A percentile compares a stretch with the other conserved stretches of the same genome.
phyloP scores from a whole-genome alignment of 2,113 vertebrate species.

The Pandion haliaetus region DNA sequence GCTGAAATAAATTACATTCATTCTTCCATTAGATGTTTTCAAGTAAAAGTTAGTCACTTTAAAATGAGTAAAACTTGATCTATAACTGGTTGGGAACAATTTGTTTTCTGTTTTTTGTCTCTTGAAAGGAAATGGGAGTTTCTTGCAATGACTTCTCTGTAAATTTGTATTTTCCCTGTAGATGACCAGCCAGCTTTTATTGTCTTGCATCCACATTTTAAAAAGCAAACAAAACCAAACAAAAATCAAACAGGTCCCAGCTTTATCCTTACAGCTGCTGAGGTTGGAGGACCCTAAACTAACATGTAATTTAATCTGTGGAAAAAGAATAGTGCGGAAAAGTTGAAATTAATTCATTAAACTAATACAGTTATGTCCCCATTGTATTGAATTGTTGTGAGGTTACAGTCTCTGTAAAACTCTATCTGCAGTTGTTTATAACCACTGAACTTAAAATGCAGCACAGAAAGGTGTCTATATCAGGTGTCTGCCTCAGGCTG shows the following conservation, averaged over 20 bases:
- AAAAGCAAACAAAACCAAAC: not conserved
- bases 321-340: not conserved
- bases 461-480: not conserved
- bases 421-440: not conserved
- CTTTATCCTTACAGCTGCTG: not conserved
- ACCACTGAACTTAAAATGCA: not conserved
- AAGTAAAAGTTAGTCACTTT: not conserved
- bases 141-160: not conserved
- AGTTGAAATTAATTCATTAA: not conserved
- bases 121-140: not conserved
- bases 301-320: not conserved
- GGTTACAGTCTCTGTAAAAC: not conserved
- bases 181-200: not conserved
- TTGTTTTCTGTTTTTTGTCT: not conserved
- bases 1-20: not conserved
- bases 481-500: not conserved
- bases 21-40: not conserved
- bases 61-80: not conserved
- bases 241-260: not conserved
- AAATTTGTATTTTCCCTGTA: not conserved
- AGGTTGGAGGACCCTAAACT: not conserved
- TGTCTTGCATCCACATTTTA: not conserved
- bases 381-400: not conserved
- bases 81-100: not conserved
- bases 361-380: not conserved